phyloP scores from a whole-genome alignment of 2,888 invertebrate species.

The Oscheius sp. region DNA sequence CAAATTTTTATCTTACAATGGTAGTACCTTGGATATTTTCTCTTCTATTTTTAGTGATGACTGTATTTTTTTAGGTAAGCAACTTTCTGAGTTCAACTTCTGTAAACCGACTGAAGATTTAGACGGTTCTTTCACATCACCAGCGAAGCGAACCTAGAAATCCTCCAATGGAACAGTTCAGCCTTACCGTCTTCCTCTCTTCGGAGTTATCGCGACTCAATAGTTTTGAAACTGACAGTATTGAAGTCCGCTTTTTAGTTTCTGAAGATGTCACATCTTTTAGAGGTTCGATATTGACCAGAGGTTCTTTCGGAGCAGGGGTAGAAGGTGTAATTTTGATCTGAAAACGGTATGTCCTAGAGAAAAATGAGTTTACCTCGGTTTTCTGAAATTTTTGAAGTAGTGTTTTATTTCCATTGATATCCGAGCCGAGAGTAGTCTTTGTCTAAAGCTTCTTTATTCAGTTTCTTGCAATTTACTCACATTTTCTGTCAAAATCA shows the following conservation, averaged over 20 bases:
- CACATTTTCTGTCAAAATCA: constrained; percentile 38
- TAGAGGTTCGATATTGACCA: too few relatives aligned
- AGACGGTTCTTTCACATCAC: constrained; percentile 23
- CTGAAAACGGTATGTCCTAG: neutral
- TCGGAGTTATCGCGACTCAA: constrained; percentile 40
- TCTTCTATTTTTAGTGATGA: neutral
- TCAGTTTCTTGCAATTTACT: neutral
- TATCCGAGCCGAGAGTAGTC: constrained; percentile 31
- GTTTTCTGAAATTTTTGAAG: constrained; percentile 11
- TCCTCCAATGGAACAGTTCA: neutral
- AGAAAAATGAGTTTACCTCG: neutral
- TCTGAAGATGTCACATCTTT: too few relatives aligned
- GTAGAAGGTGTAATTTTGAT: constrained; percentile 9
- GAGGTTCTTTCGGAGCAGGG: neutral
- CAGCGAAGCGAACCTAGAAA: constrained; percentile 46
- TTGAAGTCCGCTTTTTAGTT: neutral
- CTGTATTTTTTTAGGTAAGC: constrained; percentile 39
- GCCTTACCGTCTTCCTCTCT: constrained; percentile 43
- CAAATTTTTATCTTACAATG: neutral
- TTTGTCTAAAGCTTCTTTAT: constrained; percentile 21
- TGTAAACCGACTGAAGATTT: constrained; percentile 37
- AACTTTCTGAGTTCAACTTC: constrained; percentile 48
- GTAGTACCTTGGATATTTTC: constrained; percentile 4
- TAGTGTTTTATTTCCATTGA: constrained; percentile 31
- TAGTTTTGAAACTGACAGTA: constrained; percentile 18